A percentile compares a stretch with the other conserved stretches of the same genome.
phyloP scores from a whole-genome alignment of 2,113 vertebrate genomes.

The Todiramphus saurophagus region DNA sequence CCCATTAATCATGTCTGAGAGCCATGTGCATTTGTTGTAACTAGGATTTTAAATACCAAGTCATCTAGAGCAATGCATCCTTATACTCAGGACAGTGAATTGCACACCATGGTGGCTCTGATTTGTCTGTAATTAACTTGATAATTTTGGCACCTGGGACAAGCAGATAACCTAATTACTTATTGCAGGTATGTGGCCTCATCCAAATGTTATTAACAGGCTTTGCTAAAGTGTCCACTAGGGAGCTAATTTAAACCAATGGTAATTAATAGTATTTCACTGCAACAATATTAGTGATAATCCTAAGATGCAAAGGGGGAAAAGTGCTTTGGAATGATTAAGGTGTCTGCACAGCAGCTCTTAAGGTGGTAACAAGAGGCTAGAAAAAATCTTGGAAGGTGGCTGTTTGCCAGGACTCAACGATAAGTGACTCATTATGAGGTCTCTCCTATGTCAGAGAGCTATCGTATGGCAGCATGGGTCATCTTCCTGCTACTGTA shows the following conservation, averaged over 20 bases:
- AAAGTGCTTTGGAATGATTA: neutral
- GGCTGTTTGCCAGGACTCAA: neutral
- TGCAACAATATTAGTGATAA: neutral
- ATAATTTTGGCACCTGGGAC: neutral
- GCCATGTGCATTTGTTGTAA: neutral
- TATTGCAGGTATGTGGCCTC: neutral
- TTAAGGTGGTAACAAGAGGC: rapidly evolving
- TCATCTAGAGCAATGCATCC: neutral
- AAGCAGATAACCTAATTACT: neutral
- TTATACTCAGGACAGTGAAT: neutral
- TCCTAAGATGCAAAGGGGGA: neutral
- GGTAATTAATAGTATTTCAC: neutral
- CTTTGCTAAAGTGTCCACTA: neutral
- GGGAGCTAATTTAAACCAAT: neutral
- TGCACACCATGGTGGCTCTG: neutral
- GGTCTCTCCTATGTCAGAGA: neutral
- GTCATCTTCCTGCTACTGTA: neutral
- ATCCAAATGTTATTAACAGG: neutral
- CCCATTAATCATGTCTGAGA: neutral
- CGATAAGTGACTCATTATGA: neutral
- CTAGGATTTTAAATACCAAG: neutral
- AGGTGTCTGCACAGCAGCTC: neutral
- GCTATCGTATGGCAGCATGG: neutral
- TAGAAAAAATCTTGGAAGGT: neutral
- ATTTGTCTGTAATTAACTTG: neutral